Conservation (phyloP, 2,888 invertebrate genomes). For the Hedya salicella region DNA sequence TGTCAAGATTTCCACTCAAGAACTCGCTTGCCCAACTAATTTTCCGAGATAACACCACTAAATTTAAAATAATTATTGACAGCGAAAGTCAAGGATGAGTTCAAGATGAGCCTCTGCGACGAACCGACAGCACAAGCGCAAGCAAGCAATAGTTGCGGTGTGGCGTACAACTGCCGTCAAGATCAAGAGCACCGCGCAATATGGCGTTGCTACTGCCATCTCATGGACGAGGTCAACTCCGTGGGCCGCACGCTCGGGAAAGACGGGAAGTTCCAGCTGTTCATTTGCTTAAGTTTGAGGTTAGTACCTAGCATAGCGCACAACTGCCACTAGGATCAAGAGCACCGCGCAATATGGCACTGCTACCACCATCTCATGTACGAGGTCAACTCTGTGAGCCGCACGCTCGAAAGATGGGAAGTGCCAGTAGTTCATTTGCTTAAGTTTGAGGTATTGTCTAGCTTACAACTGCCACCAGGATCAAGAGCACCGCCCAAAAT, state of each 20-base stretch:
- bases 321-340: constrained; percentile 77
- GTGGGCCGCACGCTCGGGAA: constrained; percentile 95
- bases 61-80: constrained; percentile 49
- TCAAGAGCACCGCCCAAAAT: constrained; percentile 88
- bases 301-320: constrained; percentile 73
- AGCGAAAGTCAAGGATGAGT: constrained; percentile 93
- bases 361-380: constrained; percentile 96
- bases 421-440: constrained; percentile 97
- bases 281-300: constrained; percentile 97
- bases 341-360: constrained; percentile 90
- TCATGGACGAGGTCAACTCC: constrained; percentile 94
- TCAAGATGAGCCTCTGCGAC: constrained; percentile 89
- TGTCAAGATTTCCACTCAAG: too few relatives aligned
- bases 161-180: constrained; percentile 75
- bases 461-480: constrained; percentile 76
- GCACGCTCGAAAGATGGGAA: constrained; percentile 97
- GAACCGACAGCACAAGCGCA: constrained; percentile 74
- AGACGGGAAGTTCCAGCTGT: constrained; percentile 98
- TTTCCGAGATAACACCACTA: too few relatives aligned
- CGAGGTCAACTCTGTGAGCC: constrained; percentile 93
- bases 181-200: constrained; percentile 88
- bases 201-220: constrained; percentile 94
- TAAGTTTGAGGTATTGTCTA: constrained; percentile 91
- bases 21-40: too few relatives aligned
- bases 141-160: constrained; percentile 68